A percentile compares a stretch with the other conserved stretches of the same genome.
These are phyloP conservation scores for Polietes domitor DNA, from an alignment of 2,888 invertebrate species.

Conservation along the genomic window DNA sequence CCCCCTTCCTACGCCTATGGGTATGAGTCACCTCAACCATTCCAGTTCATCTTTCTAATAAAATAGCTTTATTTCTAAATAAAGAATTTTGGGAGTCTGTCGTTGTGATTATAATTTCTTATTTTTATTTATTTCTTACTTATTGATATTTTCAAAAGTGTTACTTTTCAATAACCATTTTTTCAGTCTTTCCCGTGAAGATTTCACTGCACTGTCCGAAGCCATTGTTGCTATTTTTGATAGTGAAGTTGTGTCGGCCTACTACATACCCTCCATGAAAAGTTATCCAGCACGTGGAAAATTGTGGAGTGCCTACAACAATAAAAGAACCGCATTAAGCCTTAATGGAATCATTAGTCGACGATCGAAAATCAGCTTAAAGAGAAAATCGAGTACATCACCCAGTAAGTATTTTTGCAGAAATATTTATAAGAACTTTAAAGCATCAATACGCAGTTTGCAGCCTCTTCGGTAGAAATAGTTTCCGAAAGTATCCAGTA, in stretches of 20 bases:
- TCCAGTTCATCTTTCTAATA: too few species aligned
- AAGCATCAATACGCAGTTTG: too few species aligned
- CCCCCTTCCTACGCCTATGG: too few species aligned
- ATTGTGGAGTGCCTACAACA: constrained; percentile 16
- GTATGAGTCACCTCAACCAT: too few species aligned
- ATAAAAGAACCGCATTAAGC: neutral
- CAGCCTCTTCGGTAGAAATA: neutral
- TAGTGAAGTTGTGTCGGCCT: neutral
- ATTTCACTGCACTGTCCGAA: neutral
- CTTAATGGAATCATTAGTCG: neutral
- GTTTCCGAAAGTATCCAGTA: neutral
- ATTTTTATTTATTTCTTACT: too few species aligned
- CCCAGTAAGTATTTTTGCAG: neutral
- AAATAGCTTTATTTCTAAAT: too few species aligned
- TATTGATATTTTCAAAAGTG: too few species aligned
- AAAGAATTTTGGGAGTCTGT: too few species aligned
- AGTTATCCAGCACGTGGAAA: neutral
- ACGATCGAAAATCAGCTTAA: neutral
- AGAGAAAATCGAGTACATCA: neutral
- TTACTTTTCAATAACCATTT: neutral
- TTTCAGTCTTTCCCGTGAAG: neutral
- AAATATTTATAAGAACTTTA: neutral
- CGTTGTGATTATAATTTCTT: too few species aligned
- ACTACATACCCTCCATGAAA: neutral
- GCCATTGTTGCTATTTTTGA: neutral